Evolutionary conservation across 2,888 invertebrate species (phyloP).

Genomic region (Drosophila bunnanda): DNA sequence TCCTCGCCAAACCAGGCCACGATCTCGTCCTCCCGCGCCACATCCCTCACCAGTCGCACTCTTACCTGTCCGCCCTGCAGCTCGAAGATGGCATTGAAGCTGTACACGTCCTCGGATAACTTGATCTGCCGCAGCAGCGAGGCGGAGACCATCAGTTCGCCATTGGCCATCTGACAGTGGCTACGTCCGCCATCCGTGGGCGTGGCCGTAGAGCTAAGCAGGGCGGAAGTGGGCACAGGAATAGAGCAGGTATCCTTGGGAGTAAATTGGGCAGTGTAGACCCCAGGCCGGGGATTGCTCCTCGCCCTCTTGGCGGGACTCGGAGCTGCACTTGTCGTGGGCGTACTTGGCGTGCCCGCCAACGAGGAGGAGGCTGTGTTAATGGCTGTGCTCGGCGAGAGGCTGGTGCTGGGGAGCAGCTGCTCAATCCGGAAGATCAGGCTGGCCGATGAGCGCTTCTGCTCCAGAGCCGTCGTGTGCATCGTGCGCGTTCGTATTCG

Average conservation of each 20-base stretch:
- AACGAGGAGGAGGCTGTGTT: conserved; percentile 18
- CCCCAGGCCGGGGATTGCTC: conserved; percentile 66
- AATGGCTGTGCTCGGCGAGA: conserved; percentile 19
- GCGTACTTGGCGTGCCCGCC: conserved; percentile 9
- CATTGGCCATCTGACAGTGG: conserved; percentile 65
- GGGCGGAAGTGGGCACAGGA: conserved; percentile 66
- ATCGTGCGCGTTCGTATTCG: conserved; percentile 76
- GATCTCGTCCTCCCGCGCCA: conserved; percentile 88
- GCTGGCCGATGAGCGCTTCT: conserved; percentile 71
- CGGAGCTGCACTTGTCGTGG: conserved; percentile 20
- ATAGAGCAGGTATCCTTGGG: conserved; percentile 78
- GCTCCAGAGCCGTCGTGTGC: conserved; percentile 69
- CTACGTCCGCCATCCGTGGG: conserved; percentile 45
- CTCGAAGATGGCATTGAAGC: conserved; percentile 85
- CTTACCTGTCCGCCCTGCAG: conserved; percentile 73
- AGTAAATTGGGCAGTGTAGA: conserved; percentile 77
- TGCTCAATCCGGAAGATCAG: conserved; percentile 73
- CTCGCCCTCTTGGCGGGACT: conserved; percentile 48
- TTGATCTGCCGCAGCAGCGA: conserved; percentile 83
- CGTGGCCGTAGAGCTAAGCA: conserved; percentile 63
- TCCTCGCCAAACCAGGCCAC: conserved; percentile 93
- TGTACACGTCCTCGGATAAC: conserved; percentile 87
- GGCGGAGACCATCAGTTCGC: conserved; percentile 70
- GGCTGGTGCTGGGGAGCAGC: conserved; percentile 27
- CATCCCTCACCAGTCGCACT: conserved; percentile 84